These are phyloP conservation scores for Euphydryas editha DNA, from an alignment of 2,888 invertebrate species.

Conservation along the genomic window DNA sequence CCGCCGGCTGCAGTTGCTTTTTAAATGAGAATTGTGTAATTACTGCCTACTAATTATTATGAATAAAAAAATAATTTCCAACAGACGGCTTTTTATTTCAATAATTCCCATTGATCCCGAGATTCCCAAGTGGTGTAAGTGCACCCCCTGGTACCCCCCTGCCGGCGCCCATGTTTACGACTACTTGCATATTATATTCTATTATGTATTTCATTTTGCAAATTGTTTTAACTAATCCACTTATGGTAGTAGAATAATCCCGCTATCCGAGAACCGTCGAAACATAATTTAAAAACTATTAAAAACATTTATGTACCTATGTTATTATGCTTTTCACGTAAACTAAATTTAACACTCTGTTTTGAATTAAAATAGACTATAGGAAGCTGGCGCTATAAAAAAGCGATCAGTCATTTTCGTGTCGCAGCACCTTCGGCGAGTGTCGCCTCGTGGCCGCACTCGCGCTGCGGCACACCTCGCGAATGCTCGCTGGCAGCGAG, in stretches of 20 bases:
- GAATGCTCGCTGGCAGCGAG: slow-evolving; percentile 23
- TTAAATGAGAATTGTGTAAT: no score
- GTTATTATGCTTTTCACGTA: neutral
- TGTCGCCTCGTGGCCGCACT: slow-evolving; percentile 5
- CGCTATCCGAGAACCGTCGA: neutral
- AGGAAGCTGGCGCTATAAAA: slow-evolving; percentile 9
- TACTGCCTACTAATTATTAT: no score
- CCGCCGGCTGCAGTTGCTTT: no score
- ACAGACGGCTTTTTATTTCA: no score
- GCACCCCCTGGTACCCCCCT: no score
- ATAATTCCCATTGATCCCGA: no score
- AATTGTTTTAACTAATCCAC: neutral
- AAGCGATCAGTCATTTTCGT: neutral
- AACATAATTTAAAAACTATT: neutral
- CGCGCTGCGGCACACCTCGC: slow-evolving; percentile 14
- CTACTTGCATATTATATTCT: neutral
- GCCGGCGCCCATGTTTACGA: no score
- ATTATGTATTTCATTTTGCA: neutral
- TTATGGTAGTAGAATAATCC: neutral
- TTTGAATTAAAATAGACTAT: neutral
- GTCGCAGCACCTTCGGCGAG: neutral
- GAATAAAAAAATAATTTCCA: no score
- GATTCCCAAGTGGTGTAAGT: no score
- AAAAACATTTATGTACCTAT: neutral
- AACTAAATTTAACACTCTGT: neutral